Base-by-base conservation (phyloP, 2,113 vertebrate genomes). In the Dasypus novemcinctus region DNA sequence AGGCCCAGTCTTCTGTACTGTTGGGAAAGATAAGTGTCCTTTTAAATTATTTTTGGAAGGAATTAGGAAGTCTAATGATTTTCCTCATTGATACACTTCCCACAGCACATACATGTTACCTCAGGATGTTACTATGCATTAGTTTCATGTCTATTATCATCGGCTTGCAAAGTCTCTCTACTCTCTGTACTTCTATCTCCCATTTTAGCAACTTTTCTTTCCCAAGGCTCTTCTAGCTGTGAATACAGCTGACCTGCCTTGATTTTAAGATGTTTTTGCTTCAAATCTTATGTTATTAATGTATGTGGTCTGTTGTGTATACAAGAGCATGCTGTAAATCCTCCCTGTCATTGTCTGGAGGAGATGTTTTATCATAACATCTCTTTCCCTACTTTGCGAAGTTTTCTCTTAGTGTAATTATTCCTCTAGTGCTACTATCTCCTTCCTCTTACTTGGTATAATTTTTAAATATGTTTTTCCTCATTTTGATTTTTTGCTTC, bases 41-140 rank as follows among this genome's bases (percentile, higher is more conserved):
- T 90, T 93, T 72, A 71, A 69, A 72, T 87, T 68, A 63, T 36
- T 31, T 87, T 90, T 61, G 4, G 33, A 89, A 72, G 23, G 21
- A 85, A 92, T 21, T 38, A 41, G 27, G 41, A 69, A 79, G 63
- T 87, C 31, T 68, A 75, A 68, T 71, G 12, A 78, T 69, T 86
- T 63, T 52, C 41, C 31, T 81, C 9, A 33, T 25, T 46, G 14
- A 29, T 64, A 31, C 43, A 13, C 9, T 15, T 93, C 14, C 7
- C 11, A 66, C 7, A n/a, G 25, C 17, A 33, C 59, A 81, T 18
- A 13, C 11, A 7, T 46, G 33, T 38, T 71, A 12, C 15, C 15
- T 68, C 54, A 46, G n/a, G 23, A 18, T 31, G 27, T 36, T 38
- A n/a, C 4, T 66, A 13, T 36, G 9, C 7, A 33, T 25, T 33